Percentiles rank a stretch among this genome's conserved stretches.
These are phyloP conservation scores for Drosophila paucipuncta DNA, from an alignment of 2,888 invertebrate species.

Conservation along the genomic window DNA sequence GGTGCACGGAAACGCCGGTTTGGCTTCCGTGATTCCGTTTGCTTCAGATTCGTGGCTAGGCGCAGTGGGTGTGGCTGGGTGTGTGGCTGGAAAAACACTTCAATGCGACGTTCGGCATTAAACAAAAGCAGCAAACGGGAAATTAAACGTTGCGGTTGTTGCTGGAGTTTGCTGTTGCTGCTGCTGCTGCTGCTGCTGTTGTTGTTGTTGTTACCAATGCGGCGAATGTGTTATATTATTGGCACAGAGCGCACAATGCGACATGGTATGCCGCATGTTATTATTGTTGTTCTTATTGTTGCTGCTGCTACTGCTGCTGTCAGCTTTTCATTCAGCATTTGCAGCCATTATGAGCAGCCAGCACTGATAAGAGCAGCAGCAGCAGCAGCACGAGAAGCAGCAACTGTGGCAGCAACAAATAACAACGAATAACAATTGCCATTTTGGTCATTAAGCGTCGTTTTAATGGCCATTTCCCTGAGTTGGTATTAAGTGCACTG, in stretches of 20 bases:
- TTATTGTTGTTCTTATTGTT: slow-evolving; percentile 20
- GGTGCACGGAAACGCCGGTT: slow-evolving; percentile 68
- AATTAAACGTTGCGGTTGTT: slow-evolving; percentile 56
- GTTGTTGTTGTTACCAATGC: slow-evolving; percentile 46
- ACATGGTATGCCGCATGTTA: slow-evolving; percentile 33
- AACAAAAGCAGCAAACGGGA: slow-evolving; percentile 61
- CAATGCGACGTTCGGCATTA: slow-evolving; percentile 52
- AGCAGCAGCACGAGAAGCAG: slow-evolving; percentile 24
- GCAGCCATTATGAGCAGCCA: slow-evolving; percentile 45
- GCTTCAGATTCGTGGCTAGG: slow-evolving; percentile 29
- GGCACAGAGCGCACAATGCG: slow-evolving; percentile 59
- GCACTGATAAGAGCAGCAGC: slow-evolving; percentile 48
- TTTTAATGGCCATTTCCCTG: slow-evolving; percentile 71
- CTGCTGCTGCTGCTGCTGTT: not conserved
- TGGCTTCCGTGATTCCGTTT: slow-evolving; percentile 61
- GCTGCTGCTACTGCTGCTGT: slow-evolving; percentile 18
- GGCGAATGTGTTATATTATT: slow-evolving; percentile 78
- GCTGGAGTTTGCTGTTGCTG: slow-evolving; percentile 14
- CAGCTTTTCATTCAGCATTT: slow-evolving; percentile 47
- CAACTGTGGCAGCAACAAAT: slow-evolving; percentile 4
- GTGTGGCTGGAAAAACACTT: slow-evolving; percentile 44
- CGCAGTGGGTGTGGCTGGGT: not conserved
- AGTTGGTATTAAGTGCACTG: slow-evolving; percentile 72
- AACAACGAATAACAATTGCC: slow-evolving; percentile 44
- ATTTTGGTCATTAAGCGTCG: slow-evolving; percentile 72